Base-by-base conservation (phyloP, 2,797 vertebrate genomes). In the Percopsis omiscomaycus region DNA sequence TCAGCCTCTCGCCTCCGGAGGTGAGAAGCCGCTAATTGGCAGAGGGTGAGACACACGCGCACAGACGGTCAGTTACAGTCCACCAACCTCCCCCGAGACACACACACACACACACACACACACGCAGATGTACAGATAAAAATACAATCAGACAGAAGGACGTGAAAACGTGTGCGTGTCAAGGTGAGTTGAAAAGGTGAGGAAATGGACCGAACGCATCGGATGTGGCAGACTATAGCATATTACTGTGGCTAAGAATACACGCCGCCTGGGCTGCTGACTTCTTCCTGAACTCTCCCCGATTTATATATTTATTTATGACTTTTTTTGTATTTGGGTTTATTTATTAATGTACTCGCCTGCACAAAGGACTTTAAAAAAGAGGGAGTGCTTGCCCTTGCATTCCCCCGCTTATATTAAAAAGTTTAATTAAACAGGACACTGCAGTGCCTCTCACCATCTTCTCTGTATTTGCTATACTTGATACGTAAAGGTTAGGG, bases 11-110 rank as follows among this genome's bases (percentile, higher is more conserved):
- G 79, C 86, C 82, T 84, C 60, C 1, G 77, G 83, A 86, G 81
- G 88, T 86, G 88, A 80, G 79, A 89, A 86, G 76, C 81, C 10
- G 82, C 89, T 90, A 89, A 91, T 90, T 89, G 86, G 84, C 82
- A 86, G 82, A 78, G 79, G 80, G 77, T 30, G 74, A 80, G 78
- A 83, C 65, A 61, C 67, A 60, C 29, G 42, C n/a, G 12, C 14
- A 16, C 9, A 3, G 15, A 12, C 10, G 58, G 74, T 59, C 62
- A 59, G 37, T 65, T 15, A 51, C 47, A 59, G 28, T 50, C 37
- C 22, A 22, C 22, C 22, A 22, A 60, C 32, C 48, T 14, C 49
- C 13, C 73, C 80, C 81, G 76, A 84, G 77, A 50, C 47, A 51
- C 59, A 62, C 42, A 42, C 58, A 60, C 45, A 50, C 47, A 51